These are phyloP conservation scores for Rugalucina vietnamica DNA, from an alignment of 2,888 invertebrate genomes.

Conservation along the genomic window DNA sequence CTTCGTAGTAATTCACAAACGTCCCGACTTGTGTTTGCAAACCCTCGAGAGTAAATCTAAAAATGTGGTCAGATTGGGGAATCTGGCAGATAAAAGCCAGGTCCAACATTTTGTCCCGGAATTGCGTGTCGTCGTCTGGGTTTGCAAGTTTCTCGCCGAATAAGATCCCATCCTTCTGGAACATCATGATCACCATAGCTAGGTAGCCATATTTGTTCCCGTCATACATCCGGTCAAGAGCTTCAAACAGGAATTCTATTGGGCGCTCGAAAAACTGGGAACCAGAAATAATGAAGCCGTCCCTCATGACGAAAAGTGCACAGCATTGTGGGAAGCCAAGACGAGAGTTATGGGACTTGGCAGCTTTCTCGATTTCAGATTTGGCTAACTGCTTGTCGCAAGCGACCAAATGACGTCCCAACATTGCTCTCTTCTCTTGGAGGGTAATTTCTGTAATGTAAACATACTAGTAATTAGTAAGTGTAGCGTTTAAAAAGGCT, in stretches of 20 bases:
- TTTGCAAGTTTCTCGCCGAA: constrained; percentile 39
- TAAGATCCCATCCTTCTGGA: constrained; percentile 61
- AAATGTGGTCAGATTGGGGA: constrained; percentile 44
- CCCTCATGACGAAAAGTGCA: constrained; percentile 51
- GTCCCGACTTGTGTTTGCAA: constrained; percentile 33
- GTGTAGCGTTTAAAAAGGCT: too few species aligned
- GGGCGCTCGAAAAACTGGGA: constrained; percentile 61
- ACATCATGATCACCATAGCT: constrained; percentile 55
- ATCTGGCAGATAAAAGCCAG: constrained; percentile 53
- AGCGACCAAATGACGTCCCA: constrained; percentile 43
- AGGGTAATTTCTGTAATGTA: constrained; percentile 31
- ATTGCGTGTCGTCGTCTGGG: constrained; percentile 10
- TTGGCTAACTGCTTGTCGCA: constrained; percentile 40
- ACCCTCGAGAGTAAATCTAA: constrained; percentile 39
- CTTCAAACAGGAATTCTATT: constrained; percentile 51
- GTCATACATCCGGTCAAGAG: constrained; percentile 52
- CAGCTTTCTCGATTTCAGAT: constrained; percentile 55
- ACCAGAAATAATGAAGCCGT: constrained; percentile 48
- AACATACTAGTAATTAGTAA: too few species aligned
- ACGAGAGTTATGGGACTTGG: constrained; percentile 46
- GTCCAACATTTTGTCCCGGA: constrained; percentile 46
- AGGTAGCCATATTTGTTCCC: constrained; percentile 59
- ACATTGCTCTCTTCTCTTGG: constrained; percentile 42
- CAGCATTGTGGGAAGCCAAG: constrained; percentile 62
- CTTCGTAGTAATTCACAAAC: constrained; percentile 52